Evolutionary conservation across 2,888 invertebrate species (phyloP).

Genomic region (Eupithecia vulgata): DNA sequence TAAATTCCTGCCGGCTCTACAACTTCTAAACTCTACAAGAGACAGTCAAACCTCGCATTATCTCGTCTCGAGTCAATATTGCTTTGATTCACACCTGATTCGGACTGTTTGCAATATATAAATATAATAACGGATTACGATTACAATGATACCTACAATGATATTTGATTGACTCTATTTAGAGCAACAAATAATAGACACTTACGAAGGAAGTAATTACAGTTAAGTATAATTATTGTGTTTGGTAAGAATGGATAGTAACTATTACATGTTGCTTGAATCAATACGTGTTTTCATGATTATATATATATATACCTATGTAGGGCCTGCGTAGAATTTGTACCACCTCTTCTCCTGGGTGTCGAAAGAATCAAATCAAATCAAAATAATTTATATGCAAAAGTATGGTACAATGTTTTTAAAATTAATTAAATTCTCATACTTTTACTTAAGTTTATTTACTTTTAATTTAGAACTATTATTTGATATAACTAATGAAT

Average conservation of each 20-base stretch:
- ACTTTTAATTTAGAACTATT: no score
- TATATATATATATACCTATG: no score
- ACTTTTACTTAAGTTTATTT: no score
- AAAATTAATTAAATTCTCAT: no score
- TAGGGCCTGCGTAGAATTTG: not conserved
- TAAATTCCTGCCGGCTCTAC: slow-evolving; percentile 26
- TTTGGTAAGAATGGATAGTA: not conserved
- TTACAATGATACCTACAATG: slow-evolving; percentile 18
- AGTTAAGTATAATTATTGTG: not conserved
- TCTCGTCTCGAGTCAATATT: slow-evolving; percentile 42
- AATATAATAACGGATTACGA: slow-evolving; percentile 7
- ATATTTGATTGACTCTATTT: slow-evolving; percentile 22
- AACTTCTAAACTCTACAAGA: slow-evolving; percentile 21
- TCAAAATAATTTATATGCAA: no score
- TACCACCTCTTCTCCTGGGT: not conserved
- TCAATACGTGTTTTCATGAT: not conserved
- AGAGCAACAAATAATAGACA: slow-evolving; percentile 5
- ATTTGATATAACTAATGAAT: no score
- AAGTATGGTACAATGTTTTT: no score
- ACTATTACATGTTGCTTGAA: not conserved
- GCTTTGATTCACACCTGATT: slow-evolving; percentile 31
- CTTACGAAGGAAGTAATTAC: slow-evolving; percentile 4
- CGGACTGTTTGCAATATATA: slow-evolving; percentile 20
- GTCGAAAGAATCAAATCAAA: no score
- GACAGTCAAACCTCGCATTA: slow-evolving; percentile 33